These are phyloP conservation scores for Lumbricus terrestris DNA, from an alignment of 2,888 invertebrate genomes.

Conservation along the genomic window DNA sequence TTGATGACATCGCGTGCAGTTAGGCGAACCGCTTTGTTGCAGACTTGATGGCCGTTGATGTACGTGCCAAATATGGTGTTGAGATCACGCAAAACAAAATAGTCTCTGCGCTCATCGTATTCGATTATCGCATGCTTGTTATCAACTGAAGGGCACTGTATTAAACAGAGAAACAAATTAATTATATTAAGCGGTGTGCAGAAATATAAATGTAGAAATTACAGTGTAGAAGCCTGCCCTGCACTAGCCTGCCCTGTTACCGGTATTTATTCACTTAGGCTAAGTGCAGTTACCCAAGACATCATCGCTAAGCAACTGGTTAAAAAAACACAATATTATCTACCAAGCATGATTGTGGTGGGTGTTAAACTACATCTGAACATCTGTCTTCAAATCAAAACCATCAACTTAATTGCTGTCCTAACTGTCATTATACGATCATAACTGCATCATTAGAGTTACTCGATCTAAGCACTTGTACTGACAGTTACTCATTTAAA, in stretches of 20 bases:
- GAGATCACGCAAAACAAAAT: conserved; percentile 56
- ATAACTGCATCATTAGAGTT: not conserved
- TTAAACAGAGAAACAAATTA: conserved; percentile 4
- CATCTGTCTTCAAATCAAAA: not conserved
- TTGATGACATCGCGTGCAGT: conserved; percentile 55
- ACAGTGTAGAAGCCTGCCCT: too few species aligned
- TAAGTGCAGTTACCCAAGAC: not conserved
- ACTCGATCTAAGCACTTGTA: not conserved
- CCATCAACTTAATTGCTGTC: not conserved
- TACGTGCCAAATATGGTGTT: conserved; percentile 59
- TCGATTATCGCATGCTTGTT: conserved; percentile 57
- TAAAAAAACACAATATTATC: not conserved
- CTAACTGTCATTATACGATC: too few species aligned
- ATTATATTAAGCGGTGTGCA: too few species aligned
- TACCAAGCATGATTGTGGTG: not conserved
- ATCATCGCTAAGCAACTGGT: not conserved
- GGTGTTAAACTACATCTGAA: not conserved
- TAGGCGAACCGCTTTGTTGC: conserved; percentile 57
- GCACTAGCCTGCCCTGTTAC: too few species aligned
- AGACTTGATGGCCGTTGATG: conserved; percentile 57
- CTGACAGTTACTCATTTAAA: too few species aligned
- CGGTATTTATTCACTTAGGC: too few species aligned
- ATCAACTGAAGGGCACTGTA: conserved; percentile 53
- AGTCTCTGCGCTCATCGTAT: conserved; percentile 53
- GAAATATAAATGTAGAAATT: too few species aligned